Evolutionary conservation across 2,888 invertebrate genomes (phyloP), one percentile per base, ranked within the genome.

Genomic region (Eudemis profundana): DNA sequence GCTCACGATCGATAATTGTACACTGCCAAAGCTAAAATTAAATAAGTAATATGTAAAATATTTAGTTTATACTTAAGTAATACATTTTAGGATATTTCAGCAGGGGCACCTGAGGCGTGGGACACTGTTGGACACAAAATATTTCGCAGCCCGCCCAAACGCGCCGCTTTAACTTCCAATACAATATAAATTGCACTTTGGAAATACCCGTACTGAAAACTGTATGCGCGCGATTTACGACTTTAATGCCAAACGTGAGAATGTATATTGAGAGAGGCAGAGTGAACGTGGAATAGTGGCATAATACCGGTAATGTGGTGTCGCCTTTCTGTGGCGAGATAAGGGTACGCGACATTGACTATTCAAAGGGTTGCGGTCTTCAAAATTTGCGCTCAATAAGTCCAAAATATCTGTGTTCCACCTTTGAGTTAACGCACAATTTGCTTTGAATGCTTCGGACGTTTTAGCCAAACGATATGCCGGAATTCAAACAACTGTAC

Each of bases 271-370:
- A 75, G 68, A 71, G 62, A 70, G 68, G 62, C 53, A 62, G 15
- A 61, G 64, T 61, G 63, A 70, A 49, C 75, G 73, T 76, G 73
- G 74, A 78, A 78, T 81, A 82, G 82, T 81, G 81, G 82, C 81
- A 82, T 90, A 90, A 91, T 90, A 84, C 90, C 90, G 89, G 91
- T 92, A 92, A 91, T 92, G 90, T 89, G 89, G 89, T 91, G 91
- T 90, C 91, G 89, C 88, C 85, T 90, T 89, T 91, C 91, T 90
- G 90, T 82, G 90, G 90, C 83, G 84, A 91, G 92, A 92, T 92
- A 92, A 92, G 90, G 90, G 90, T 87, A 87, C 87, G 89, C 91
- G 91, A 90, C 90, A 91, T 91, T 90, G 91, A 90, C 90, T 92
- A 91, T 92, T 91, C 91, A 92, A 92, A 92, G 91, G 90, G 91